Evolutionary conservation across 2,888 invertebrate species (phyloP).

Genomic region (Syrphus vitripennis): DNA sequence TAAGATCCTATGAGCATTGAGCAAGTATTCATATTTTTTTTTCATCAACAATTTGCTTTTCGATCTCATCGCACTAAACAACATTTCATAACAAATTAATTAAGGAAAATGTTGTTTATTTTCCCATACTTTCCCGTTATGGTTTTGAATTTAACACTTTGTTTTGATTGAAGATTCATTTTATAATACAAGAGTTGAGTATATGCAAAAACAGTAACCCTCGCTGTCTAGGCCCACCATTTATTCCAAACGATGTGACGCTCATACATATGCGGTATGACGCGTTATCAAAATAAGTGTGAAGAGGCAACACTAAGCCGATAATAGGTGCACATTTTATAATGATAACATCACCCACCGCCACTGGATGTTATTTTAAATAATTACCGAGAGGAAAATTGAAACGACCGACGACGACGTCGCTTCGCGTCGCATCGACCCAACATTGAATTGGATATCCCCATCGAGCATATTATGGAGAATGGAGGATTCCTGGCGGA

Average conservation of each 20-base stretch:
- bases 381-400: constrained; percentile 58
- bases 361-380: constrained; percentile 43
- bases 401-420: constrained; percentile 44
- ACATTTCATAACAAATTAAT: neutral
- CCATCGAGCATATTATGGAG: neutral
- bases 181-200: neutral
- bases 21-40: no score
- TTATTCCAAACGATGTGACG: constrained; percentile 16
- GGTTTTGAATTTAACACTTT: neutral
- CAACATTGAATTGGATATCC: neutral
- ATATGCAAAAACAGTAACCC: neutral
- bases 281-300: constrained; percentile 30
- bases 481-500: constrained; percentile 8
- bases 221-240: neutral
- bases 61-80: neutral
- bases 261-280: neutral
- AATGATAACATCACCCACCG: constrained; percentile 28
- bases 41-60: neutral
- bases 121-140: neutral
- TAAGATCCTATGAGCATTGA: no score
- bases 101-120: neutral
- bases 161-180: neutral
- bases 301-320: constrained; percentile 46
- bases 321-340: constrained; percentile 54
- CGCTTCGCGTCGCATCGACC: no score